A percentile compares a stretch with the other conserved stretches of the same genome.
These are phyloP conservation scores for Sebastes iracundus DNA, from an alignment of 2,797 vertebrate genomes.

Conservation along the genomic window DNA sequence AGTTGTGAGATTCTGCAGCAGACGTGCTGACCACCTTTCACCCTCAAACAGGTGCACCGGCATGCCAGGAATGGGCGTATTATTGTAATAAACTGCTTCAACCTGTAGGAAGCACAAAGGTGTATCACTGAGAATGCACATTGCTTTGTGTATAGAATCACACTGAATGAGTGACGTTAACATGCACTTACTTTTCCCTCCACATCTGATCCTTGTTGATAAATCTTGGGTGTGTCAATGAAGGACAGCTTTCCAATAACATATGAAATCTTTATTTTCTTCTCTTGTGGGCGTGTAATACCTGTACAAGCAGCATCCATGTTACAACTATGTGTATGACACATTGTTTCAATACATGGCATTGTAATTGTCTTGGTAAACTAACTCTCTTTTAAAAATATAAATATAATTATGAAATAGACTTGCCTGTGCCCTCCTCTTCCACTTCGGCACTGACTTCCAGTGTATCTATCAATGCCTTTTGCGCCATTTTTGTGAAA, in stretches of 20 bases:
- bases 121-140: not conserved
- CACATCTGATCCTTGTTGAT: conserved; percentile 45
- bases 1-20: conserved; percentile 70
- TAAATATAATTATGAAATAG: not conserved
- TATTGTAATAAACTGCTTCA: conserved; percentile 60
- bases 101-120: conserved; percentile 56
- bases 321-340: not conserved
- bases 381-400: too few species aligned
- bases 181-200: conserved; percentile 63
- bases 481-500: conserved; percentile 25
- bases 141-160: not conserved
- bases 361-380: not conserved
- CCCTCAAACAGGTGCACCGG: conserved; percentile 62
- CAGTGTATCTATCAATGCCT: not conserved
- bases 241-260: conserved; percentile 67
- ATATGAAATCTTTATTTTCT: conserved; percentile 2
- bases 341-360: not conserved
- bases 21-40: not conserved
- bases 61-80: conserved; percentile 55
- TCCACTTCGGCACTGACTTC: conserved; percentile 20
- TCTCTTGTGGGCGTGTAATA: not conserved
- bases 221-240: conserved; percentile 61
- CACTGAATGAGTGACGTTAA: not conserved
- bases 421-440: conserved; percentile 74
- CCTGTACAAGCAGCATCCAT: conserved; percentile 28